Percentiles rank a stretch among this genome's conserved stretches.
Conservation (phyloP, 2,888 invertebrate species). For the Terebella lapidaria region DNA sequence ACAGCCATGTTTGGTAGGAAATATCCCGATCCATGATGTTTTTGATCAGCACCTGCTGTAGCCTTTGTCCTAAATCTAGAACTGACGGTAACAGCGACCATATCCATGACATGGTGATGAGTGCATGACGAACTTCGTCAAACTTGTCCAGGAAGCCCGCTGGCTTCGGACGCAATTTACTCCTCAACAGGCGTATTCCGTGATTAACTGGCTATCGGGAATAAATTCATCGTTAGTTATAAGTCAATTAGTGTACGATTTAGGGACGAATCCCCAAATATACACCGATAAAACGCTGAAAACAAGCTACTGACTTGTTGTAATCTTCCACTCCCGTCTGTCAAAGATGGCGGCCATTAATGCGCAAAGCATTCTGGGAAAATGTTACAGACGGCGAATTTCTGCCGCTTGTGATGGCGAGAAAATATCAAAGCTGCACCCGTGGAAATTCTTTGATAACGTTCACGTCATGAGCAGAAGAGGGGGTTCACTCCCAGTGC, state of each 20-base stretch:
- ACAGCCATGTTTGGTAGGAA: neutral
- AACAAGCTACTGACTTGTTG: neutral
- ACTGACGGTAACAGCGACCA: no score
- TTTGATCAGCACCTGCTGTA: no score
- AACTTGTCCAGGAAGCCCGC: neutral
- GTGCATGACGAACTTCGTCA: no score
- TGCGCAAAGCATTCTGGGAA: neutral
- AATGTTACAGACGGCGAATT: no score
- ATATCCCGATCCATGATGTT: no score
- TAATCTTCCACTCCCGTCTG: neutral
- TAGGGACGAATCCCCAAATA: neutral
- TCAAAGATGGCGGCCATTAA: slow-evolving; percentile 2
- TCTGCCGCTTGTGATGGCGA: no score
- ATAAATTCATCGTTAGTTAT: neutral
- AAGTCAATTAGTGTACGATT: neutral
- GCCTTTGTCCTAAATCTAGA: no score
- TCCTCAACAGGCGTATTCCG: neutral
- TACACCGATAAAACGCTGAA: neutral
- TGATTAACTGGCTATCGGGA: neutral
- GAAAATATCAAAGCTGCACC: no score
- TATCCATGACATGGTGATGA: no score
- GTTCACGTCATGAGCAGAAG: no score
- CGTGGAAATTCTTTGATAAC: no score
- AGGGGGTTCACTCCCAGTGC: no score
- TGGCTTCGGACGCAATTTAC: neutral